Evolutionary conservation across 2,797 vertebrate species (phyloP), one percentile per base, ranked within the genome.

Genomic region (Microtus californicus): DNA sequence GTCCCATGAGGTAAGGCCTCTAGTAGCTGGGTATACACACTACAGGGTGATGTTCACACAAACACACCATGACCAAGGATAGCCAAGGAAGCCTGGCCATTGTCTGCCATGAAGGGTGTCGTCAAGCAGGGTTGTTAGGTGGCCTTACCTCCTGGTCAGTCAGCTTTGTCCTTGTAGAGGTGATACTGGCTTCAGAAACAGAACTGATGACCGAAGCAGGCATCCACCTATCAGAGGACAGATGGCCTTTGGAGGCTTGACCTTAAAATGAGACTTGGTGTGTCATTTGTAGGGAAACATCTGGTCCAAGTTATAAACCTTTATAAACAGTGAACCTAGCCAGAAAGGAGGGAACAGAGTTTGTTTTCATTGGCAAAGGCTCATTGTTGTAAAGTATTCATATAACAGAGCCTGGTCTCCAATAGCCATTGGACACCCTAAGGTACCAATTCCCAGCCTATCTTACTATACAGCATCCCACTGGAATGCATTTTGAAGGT

Each of bases 1-100:
- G 97, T 99, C 99, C 10, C 99, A 99, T 0, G 98, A 99, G 99
- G 99, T 99, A 98, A 99, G 96, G 61, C 71, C 90, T 56, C 40
- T 23, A 1, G 27, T 6, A 1, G 21, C 7, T 7, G 3, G 34
- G n/a, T 40, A 37, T 27, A 17, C 11, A 48, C 2, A 2, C 0
- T 0, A 10, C 13, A 1, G 2, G 0, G 40, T 23, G 1, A 43
- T 37, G 19, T 40, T 40, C 43, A 7, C 6, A 1, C 0, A 25
- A 5, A n/a, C 11, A 9, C 17, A 29, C 6, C 6, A 54, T 27
- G 12, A 15, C 69, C 8, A 0, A 5, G 12, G 34, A 74, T 29
- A 45, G 14, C 48, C 14, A 0, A 3, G 11, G 31, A 78, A 59
- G 56, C 48, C 34, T 11, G 0, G 1, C 71, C 25, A 61, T 13